Base-by-base conservation (phyloP, 2,113 vertebrate species). In the Kryptolebias marmoratus region DNA sequence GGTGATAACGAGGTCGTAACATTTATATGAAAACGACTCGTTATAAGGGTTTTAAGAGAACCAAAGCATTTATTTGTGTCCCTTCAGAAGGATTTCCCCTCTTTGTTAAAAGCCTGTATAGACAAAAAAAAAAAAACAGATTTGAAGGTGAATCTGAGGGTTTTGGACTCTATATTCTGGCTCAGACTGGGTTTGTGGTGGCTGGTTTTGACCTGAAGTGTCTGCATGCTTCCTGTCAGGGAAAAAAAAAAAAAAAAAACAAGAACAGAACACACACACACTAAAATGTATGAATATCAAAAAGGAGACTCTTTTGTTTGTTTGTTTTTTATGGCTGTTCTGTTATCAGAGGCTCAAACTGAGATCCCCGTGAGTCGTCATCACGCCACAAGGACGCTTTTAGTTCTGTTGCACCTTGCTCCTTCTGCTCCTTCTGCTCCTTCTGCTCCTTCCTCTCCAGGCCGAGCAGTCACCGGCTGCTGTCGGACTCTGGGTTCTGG, bases 321-420 rank as follows among this genome's bases (percentile, higher is more conserved):
- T 58, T 77, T 68, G 78, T 90, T 84, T 90, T 84, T 85, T 85
- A 90, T 89, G 88, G 82, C 68, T 91, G 89, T 92, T 91, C 77
- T 86, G 85, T 89, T 91, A 73, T 64, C 65, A 73, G 85, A 92
- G 81, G 86, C 88, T 90, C 89, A 92, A 83, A 90, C 88, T 92
- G 89, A 93, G 90, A 93, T 94, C 88, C 87, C 84, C 49, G 6
- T 49, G 15, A 45, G 60, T 49, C 27, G 44, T 5, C 66, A 15
- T 73, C 16, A 36, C 55, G 50, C 72, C 64, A 45, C 11, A 65
- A 73, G 49, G 27, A 14, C 28, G 14, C 14, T 32, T 36, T 53
- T 53, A 1, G n/a, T 66, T 53, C 10, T 18, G 18, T n/a, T n/a
- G 2, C n/a, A 6, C 52, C 28, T 58, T 10, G 11, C 64, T 76